These are phyloP conservation scores for Liasis olivaceus DNA, from an alignment of 2,797 vertebrate genomes.

Conservation along the genomic window DNA sequence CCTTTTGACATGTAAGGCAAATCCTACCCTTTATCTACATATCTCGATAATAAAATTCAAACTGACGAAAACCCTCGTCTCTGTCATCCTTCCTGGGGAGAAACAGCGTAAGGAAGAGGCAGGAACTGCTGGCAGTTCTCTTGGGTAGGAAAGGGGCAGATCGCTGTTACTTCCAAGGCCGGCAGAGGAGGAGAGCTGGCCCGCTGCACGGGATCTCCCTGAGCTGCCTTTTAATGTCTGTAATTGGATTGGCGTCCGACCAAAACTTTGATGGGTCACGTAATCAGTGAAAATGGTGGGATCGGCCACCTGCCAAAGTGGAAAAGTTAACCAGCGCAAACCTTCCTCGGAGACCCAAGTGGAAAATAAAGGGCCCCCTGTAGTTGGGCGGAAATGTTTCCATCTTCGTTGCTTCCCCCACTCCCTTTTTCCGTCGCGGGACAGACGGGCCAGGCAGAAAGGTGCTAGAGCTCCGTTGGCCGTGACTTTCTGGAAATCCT, in stretches of 20 bases:
- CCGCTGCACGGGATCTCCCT: neutral
- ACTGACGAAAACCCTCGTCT: conserved; percentile 61
- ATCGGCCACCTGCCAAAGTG: neutral
- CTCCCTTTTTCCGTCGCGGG: neutral
- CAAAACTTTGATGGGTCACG: neutral
- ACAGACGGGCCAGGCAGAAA: neutral
- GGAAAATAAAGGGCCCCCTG: neutral
- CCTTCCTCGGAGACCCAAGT: neutral
- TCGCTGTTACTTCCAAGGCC: neutral
- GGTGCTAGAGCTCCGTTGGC: neutral
- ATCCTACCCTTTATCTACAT: conserved; percentile 45
- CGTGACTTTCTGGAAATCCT: neutral
- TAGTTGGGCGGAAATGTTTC: neutral
- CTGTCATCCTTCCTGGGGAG: conserved; percentile 65
- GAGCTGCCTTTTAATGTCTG: conserved; percentile 6
- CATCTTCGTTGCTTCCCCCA: neutral
- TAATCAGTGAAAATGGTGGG: neutral
- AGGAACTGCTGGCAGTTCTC: neutral
- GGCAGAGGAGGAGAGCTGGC: neutral
- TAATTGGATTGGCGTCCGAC: conserved; percentile 24
- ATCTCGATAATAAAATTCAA: conserved; percentile 75
- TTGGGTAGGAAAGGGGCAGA: neutral
- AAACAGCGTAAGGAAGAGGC: conserved; percentile 8
- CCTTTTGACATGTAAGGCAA: conserved; percentile 75
- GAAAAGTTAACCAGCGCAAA: neutral